These are phyloP conservation scores for Oryzias dopingdopingensis DNA, from an alignment of 2,797 vertebrate genomes.

Conservation along the genomic window DNA sequence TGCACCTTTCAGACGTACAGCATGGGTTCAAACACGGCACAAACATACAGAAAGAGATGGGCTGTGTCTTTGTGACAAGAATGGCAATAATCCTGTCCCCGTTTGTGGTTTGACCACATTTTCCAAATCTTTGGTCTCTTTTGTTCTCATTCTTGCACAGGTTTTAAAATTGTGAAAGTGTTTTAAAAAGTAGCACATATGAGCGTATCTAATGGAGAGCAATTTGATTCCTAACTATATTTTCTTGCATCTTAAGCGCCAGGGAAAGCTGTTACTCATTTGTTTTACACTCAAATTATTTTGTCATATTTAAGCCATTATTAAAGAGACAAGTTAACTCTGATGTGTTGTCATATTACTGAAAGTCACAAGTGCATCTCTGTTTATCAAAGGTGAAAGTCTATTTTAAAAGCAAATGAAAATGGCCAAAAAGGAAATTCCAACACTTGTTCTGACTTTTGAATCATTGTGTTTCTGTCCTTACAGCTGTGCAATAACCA, in stretches of 20 bases:
- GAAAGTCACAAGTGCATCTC: constrained; percentile 14
- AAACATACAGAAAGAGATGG: background rate
- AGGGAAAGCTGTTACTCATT: constrained; percentile 54
- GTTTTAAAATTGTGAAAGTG: background rate
- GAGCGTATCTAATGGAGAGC: constrained; percentile 38
- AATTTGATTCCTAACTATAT: constrained; percentile 37
- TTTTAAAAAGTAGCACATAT: constrained; percentile 2
- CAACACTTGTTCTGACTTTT: constrained; percentile 44
- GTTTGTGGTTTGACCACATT: constrained; percentile 21
- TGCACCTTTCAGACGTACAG: constrained; percentile 21
- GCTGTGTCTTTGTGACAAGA: background rate
- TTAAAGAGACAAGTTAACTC: constrained; percentile 8
- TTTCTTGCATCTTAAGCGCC: constrained; percentile 39
- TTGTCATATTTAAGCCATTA: constrained; percentile 52
- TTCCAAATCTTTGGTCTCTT: constrained; percentile 8
- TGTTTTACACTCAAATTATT: constrained; percentile 27
- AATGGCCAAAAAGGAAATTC: constrained; percentile 27
- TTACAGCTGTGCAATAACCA: constrained; percentile 76
- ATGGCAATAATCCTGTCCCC: constrained; percentile 2
- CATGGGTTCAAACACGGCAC: constrained; percentile 11
- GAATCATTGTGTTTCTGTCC: constrained; percentile 49
- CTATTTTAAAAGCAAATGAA: constrained; percentile 3
- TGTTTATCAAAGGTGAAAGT: constrained; percentile 20
- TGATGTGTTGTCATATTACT: constrained; percentile 14
- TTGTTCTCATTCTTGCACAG: background rate